These are phyloP conservation scores for Tetragonula carbonaria DNA, from an alignment of 2,888 invertebrate genomes.

Conservation along the genomic window DNA sequence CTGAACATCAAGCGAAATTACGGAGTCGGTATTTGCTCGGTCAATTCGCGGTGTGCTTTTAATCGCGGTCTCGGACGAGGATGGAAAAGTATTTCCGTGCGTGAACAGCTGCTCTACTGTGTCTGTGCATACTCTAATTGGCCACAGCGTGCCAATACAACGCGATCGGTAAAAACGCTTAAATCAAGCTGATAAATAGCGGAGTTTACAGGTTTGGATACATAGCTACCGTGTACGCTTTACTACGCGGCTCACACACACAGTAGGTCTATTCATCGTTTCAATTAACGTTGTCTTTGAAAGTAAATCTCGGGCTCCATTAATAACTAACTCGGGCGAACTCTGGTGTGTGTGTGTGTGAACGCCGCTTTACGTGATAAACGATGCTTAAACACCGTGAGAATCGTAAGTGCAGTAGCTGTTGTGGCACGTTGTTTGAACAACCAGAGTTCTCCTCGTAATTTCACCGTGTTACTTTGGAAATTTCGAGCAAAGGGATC, in stretches of 20 bases:
- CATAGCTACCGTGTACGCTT: constrained; percentile 24
- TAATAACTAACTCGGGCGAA: constrained; percentile 2
- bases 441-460: too few relatives aligned
- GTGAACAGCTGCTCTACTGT: constrained; percentile 8
- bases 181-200: constrained; percentile 40
- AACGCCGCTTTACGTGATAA: constrained; percentile 3
- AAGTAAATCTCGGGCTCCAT: constrained; percentile 9
- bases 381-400: background rate
- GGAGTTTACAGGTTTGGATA: constrained; percentile 20
- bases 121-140: constrained; percentile 40
- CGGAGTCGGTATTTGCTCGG: constrained; percentile 4
- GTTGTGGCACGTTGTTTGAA: background rate
- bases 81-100: background rate
- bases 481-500: too few relatives aligned
- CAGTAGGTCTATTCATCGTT: constrained; percentile 21
- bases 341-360: background rate
- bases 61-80: constrained; percentile 16
- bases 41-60: constrained; percentile 18
- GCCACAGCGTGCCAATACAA: constrained; percentile 39
- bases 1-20: background rate
- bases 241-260: background rate
- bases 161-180: constrained; percentile 21
- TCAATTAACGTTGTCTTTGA: constrained; percentile 37
- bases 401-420: background rate
- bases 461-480: too few relatives aligned